A percentile compares a stretch with the other conserved stretches of the same genome.
phyloP scores from a whole-genome alignment of 1,140 invertebrate genomes.

The Lutraria rhynchaena region DNA sequence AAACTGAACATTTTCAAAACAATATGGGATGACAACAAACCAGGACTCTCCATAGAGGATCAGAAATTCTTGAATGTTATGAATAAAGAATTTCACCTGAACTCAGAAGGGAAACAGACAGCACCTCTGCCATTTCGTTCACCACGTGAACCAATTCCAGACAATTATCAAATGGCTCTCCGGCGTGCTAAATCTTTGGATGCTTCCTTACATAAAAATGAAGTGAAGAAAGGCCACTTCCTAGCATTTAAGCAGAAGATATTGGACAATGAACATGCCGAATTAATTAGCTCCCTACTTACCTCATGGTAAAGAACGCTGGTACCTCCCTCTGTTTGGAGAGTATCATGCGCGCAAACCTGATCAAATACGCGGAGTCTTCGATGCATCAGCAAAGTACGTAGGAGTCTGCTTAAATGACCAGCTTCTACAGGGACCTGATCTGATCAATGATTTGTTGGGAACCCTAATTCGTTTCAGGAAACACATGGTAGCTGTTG shows the following conservation, averaged over 20 bases:
- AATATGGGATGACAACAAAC: constrained; percentile 10
- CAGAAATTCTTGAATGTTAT: constrained; percentile 21
- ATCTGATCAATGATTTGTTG: neutral
- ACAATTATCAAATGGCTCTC: neutral
- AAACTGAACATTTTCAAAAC: neutral
- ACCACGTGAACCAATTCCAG: neutral
- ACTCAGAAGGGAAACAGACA: neutral
- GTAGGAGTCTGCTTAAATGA: neutral
- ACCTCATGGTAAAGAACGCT: neutral
- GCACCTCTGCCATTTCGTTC: neutral
- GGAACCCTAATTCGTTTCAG: neutral
- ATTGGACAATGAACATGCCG: neutral
- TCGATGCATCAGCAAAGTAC: neutral
- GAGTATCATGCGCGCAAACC: constrained; percentile 11
- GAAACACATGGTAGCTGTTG: neutral
- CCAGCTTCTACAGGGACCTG: neutral
- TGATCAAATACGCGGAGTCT: neutral
- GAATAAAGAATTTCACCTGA: constrained; percentile 25
- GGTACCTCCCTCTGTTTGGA: neutral
- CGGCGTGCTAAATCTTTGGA: neutral
- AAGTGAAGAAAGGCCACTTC: neutral
- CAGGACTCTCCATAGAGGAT: constrained; percentile 12
- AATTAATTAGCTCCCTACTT: neutral
- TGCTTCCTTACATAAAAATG: neutral
- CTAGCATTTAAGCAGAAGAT: neutral